These are phyloP conservation scores for Melanargia galathea DNA, from an alignment of 2,888 invertebrate species.

Conservation along the genomic window DNA sequence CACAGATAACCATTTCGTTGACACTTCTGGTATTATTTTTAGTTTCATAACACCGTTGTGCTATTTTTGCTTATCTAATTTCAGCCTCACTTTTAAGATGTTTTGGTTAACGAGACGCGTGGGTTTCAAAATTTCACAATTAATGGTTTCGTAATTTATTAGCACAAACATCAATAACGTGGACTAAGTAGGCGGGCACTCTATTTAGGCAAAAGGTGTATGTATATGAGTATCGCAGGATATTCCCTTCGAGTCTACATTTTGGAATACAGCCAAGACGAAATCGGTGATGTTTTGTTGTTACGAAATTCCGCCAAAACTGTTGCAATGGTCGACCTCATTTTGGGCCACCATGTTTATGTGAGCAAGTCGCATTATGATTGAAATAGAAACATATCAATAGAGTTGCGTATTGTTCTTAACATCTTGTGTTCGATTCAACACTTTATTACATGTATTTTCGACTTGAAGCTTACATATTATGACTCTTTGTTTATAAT, in stretches of 20 bases:
- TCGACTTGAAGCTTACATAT: background rate
- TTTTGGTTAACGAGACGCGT: conserved; percentile 25
- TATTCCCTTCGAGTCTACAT: conserved; percentile 52
- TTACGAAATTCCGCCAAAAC: conserved; percentile 79
- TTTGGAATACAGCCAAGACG: conserved; percentile 64
- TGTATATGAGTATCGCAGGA: conserved; percentile 45
- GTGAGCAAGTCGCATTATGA: conserved; percentile 42
- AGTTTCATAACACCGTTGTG: conserved; percentile 18
- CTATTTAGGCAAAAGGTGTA: conserved; percentile 46
- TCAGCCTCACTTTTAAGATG: conserved; percentile 23
- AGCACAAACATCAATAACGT: conserved; percentile 19
- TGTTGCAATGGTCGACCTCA: conserved; percentile 75
- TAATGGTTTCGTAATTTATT: conserved; percentile 32
- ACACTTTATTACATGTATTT: conserved; percentile 11
- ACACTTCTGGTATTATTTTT: conserved; percentile 35
- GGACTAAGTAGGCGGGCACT: conserved; percentile 19
- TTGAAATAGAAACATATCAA: conserved; percentile 34
- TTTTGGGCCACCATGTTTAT: conserved; percentile 52
- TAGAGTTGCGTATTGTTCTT: conserved; percentile 20
- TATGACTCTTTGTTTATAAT: background rate
- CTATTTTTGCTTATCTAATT: conserved; percentile 33
- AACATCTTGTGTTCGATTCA: conserved; percentile 5
- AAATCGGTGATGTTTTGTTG: conserved; percentile 66
- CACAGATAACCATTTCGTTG: conserved; percentile 28
- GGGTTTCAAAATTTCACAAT: conserved; percentile 25